Evolutionary conservation across 2,888 invertebrate species (phyloP), one percentile per base, ranked within the genome.

Genomic region (Leptogaster cylindrica): DNA sequence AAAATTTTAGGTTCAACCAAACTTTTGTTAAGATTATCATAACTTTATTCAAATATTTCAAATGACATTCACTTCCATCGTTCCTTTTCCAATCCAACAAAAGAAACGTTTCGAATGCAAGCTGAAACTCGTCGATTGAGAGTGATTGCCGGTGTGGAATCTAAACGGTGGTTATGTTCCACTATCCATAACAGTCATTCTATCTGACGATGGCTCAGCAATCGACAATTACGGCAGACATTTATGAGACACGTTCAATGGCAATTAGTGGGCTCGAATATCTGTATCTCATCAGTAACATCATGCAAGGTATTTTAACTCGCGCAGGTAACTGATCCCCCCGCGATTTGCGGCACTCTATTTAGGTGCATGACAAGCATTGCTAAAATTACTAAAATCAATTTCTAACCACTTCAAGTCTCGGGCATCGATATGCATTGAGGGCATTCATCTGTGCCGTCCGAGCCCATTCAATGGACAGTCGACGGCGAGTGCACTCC

Each of bases 371-470:
- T 65, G 50, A 65, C 64, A 65, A 50, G 64, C 48, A 50, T 50
- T 50, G 50, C 50, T 50, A 23, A 51, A 65, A 65, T 65, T 36
- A 51, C 36, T 50, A 25, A 65, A 65, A 51, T 65, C 65, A 65
- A 65, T 65, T 65, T 51, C 39, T 27, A 36, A 27, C 36, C 65
- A 65, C 64, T 48, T 64, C 46, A 46, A 23, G 39, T 14, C 25
- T 58, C 27, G 20, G 44, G 39, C 28, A 61, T 61, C 44, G 61
- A 61, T 61, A 44, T 61, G 61, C 61, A 61, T 44, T 33, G 48
- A 50, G 36, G 50, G 65, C 50, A 51, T 65, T 64, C 64, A 48
- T 48, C 48, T 48, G 41, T 14, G 33, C 33, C 48, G 23, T 8
- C 33, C 33, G 18, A 48, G 31, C 20, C 31, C 12, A 48, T 64